phyloP scores from a whole-genome alignment of 2,888 invertebrate genomes.

The Eremobia ochroleuca region DNA sequence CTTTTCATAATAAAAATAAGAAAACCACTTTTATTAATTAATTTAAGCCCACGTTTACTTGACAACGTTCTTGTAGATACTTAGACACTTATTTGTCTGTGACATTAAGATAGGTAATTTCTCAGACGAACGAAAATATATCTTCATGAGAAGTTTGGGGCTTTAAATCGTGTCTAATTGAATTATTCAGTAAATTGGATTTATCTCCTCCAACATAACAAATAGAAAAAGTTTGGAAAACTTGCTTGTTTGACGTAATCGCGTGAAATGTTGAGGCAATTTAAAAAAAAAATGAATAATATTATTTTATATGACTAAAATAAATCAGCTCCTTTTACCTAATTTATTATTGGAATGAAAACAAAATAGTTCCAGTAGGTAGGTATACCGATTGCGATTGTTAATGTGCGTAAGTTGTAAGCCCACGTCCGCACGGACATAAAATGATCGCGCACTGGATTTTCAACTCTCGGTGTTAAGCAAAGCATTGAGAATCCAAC shows the following conservation, averaged over 20 bases:
- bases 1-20: slow-evolving; percentile 35
- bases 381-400: background rate
- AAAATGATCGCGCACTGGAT: background rate
- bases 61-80: slow-evolving; percentile 21
- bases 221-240: slow-evolving; percentile 56
- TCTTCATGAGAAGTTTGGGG: slow-evolving; percentile 48
- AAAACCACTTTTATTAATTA: slow-evolving; percentile 34
- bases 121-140: slow-evolving; percentile 42
- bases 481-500: too few relatives aligned
- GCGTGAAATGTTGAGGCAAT: slow-evolving; percentile 44
- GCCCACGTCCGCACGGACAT: background rate
- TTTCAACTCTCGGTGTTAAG: background rate
- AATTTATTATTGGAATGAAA: slow-evolving; percentile 6
- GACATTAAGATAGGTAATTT: slow-evolving; percentile 34
- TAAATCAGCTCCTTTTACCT: background rate
- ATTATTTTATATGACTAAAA: slow-evolving; percentile 32
- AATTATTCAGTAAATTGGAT: slow-evolving; percentile 61
- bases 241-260: slow-evolving; percentile 52
- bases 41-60: slow-evolving; percentile 27
- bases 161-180: slow-evolving; percentile 58
- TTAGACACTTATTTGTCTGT: slow-evolving; percentile 39
- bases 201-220: slow-evolving; percentile 49
- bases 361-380: background rate
- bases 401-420: background rate
- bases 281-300: slow-evolving; percentile 42